Base-by-base conservation (phyloP, 2,888 invertebrate genomes). In the Eueremaeus valkanovi region DNA sequence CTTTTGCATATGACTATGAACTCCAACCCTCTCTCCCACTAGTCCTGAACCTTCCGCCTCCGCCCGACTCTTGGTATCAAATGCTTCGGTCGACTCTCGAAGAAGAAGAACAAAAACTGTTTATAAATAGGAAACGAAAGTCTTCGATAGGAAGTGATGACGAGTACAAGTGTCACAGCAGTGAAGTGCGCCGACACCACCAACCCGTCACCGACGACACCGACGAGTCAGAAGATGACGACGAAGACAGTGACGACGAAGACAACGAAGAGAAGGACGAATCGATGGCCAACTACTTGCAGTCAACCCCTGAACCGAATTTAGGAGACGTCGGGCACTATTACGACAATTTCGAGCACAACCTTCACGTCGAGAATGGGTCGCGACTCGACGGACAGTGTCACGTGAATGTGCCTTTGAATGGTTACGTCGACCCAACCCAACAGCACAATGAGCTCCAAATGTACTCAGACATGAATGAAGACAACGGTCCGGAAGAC, bases 1-100 rank as follows among this genome's bases (percentile, higher is more conserved):
- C n/a, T n/a, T n/a, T n/a, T n/a, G n/a, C n/a, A n/a, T n/a, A n/a
- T n/a, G n/a, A n/a, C n/a, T n/a, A n/a, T n/a, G n/a, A n/a, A n/a
- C n/a, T n/a, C n/a, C n/a, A n/a, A n/a, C n/a, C n/a, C n/a, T n/a
- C n/a, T n/a, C 18, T 49, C 24, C 21, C n/a, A 33, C 18, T 66
- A 79, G 79, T 73, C 24, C 73, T 79, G 55, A 73, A 79, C 42
- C 75, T 79, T 21, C 79, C 79, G 45, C 78, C 79, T 24, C 74
- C 75, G 29, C 79, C 79, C 18, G 75, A 74, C 3, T 77, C 75
- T 29, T 79, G 79, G 79, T 49, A 63, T 49, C 40, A 73, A 63
- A 61, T 49, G 45, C 6, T 58, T 73, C 63, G 49, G 13, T 49
- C 42, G n/a, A 45, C 58, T 42, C 27, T 61, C 3, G 63, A 63